A percentile compares a stretch with the other conserved stretches of the same genome.
These are phyloP conservation scores for Drosophila cognata DNA, from an alignment of 2,888 invertebrate species.

Conservation along the genomic window DNA sequence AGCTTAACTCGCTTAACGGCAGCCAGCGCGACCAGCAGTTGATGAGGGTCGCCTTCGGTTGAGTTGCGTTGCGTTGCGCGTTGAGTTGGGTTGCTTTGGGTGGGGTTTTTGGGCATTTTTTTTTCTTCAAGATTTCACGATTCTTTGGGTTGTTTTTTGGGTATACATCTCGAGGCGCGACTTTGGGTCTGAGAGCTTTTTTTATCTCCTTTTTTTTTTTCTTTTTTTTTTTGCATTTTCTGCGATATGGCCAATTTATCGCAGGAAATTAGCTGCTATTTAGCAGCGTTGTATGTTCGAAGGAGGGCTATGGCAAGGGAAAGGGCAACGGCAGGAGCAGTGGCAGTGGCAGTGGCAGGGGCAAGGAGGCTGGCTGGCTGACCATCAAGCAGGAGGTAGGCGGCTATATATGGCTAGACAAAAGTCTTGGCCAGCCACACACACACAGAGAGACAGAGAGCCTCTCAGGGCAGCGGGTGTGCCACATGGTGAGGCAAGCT, in stretches of 20 bases:
- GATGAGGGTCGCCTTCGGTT: slow-evolving; percentile 63
- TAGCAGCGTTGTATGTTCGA: slow-evolving; percentile 72
- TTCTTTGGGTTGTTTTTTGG: slow-evolving; percentile 9
- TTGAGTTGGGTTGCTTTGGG: background rate
- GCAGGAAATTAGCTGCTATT: slow-evolving; percentile 83
- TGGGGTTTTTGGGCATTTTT: background rate
- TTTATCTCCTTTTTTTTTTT: background rate
- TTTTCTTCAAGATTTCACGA: slow-evolving; percentile 1
- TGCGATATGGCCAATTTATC: slow-evolving; percentile 82
- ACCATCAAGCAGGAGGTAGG: slow-evolving; percentile 22
- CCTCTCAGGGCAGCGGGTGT: slow-evolving; percentile 38
- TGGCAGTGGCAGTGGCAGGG: slow-evolving; percentile 1
- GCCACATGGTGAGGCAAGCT: slow-evolving; percentile 48
- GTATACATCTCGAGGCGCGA: slow-evolving; percentile 13
- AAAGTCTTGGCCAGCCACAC: background rate
- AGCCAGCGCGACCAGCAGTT: slow-evolving; percentile 37
- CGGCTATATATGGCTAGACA: slow-evolving; percentile 11
- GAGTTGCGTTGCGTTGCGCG: background rate
- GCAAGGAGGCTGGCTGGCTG: slow-evolving; percentile 1
- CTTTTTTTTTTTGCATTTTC: background rate
- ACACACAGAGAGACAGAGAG: background rate
- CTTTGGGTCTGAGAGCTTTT: slow-evolving; percentile 48
- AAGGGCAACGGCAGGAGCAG: background rate
- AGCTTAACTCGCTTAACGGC: slow-evolving; percentile 57
- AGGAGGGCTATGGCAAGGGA: slow-evolving; percentile 9